Evolutionary conservation across 2,113 vertebrate genomes (phyloP).

Genomic region (Cyphomyrus discorhynchus): DNA sequence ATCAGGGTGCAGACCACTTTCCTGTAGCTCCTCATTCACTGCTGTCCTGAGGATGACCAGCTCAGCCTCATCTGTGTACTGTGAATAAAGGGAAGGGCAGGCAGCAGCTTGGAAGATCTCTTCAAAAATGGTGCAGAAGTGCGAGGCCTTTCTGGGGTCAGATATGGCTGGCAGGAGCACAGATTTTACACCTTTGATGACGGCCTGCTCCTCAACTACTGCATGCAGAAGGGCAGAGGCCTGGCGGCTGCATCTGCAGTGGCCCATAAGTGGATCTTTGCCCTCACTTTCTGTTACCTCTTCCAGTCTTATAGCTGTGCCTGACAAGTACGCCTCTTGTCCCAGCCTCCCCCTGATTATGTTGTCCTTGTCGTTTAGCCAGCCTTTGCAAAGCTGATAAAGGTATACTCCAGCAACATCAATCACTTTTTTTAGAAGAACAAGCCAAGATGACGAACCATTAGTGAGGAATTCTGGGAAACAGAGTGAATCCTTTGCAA

Average conservation of each 20-base stretch:
- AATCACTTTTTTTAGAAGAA: conserved; percentile 58
- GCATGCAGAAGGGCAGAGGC: conserved; percentile 24
- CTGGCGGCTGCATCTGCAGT: neutral
- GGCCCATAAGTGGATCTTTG: conserved; percentile 10
- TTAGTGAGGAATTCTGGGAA: conserved; percentile 41
- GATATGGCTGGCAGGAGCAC: conserved; percentile 42
- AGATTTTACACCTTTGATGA: conserved; percentile 58
- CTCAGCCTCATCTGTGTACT: conserved; percentile 34
- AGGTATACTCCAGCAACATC: conserved; percentile 44
- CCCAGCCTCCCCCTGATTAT: neutral
- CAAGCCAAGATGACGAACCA: conserved; percentile 44
- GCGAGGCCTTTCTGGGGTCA: conserved; percentile 34
- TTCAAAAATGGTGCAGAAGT: conserved; percentile 54
- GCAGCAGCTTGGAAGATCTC: conserved; percentile 56
- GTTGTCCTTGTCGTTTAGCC: conserved; percentile 18
- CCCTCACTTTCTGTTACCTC: conserved; percentile 15
- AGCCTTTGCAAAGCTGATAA: conserved; percentile 8
- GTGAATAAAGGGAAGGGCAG: conserved; percentile 31
- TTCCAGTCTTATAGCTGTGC: neutral
- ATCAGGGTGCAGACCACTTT: conserved; percentile 44
- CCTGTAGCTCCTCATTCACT: conserved; percentile 54
- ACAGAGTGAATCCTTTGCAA: conserved; percentile 54
- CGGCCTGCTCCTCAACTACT: conserved; percentile 57
- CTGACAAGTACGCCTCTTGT: neutral
- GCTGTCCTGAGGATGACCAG: conserved; percentile 39